phyloP scores from a whole-genome alignment of 2,888 invertebrate species.

The Callyntrura guangdongensis region DNA sequence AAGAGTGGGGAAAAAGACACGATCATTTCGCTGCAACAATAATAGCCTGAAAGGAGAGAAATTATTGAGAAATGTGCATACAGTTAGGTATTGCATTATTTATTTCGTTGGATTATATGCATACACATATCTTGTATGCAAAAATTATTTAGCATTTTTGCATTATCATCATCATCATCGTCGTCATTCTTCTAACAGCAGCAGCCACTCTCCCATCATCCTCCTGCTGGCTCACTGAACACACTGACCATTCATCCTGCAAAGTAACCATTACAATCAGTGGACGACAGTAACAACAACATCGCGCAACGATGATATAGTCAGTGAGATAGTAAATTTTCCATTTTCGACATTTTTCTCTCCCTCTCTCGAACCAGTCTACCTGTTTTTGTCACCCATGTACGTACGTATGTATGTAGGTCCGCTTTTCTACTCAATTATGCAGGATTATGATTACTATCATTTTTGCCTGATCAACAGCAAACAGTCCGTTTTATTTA shows the following conservation, averaged over 20 bases:
- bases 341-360: too few species aligned
- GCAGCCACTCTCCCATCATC: too few species aligned
- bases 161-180: too few species aligned
- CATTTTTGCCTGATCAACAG: not conserved
- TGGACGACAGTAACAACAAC: too few species aligned
- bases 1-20: not conserved
- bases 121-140: too few species aligned
- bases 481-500: not conserved
- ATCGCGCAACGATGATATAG: too few species aligned
- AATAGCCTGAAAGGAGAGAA: constrained; percentile 2
- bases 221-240: not conserved
- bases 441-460: constrained; percentile 52
- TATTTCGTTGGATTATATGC: too few species aligned
- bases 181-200: too few species aligned
- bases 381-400: not conserved
- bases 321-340: not conserved
- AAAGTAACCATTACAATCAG: too few species aligned
- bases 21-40: not conserved
- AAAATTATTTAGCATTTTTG: too few species aligned
- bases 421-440: constrained; percentile 71
- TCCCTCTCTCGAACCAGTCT: not conserved
- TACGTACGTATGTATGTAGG: too few species aligned
- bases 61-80: constrained; percentile 7
- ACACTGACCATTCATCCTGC: too few species aligned
- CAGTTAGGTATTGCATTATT: constrained; percentile 11